Evolutionary conservation across 2,888 invertebrate genomes (phyloP), one percentile per base, ranked within the genome.

Genomic region (Gandaritis pyraliata): DNA sequence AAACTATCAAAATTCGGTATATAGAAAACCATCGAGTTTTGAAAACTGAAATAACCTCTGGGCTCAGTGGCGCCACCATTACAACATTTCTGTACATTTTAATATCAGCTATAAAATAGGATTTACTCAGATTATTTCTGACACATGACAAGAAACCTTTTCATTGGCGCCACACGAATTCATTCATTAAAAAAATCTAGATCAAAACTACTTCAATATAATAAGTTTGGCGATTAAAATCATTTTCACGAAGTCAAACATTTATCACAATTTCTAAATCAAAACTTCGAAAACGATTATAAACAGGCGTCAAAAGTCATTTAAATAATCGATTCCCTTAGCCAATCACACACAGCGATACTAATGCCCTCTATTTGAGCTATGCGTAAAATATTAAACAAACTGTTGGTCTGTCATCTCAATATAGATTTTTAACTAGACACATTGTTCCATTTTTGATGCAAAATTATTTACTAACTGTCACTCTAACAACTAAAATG

Each of bases 391-490:
- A 49, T 43, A n/a, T 49, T 55, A 48, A 11, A 47, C 61, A 43
- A 16, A 45, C 15, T 7, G 33, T 11, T 33, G 11, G 12, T 18
- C 16, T 18, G 18, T 18, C 15, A 23, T 1, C 23, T 0, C n/a
- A 23, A 16, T 13, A 16, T 16, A 7, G 10, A 43, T 43, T 43
- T 16, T 3, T 33, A 48, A 52, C 45, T 60, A 61, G 46, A 65
- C 57, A 61, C 50, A 62, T 62, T 61, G 15, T 48, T 33, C 30
- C 54, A 66, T 62, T 62, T 46, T 61, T 59, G 50, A 59, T 66
- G 52, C 51, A 68, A 65, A 66, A 52, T 46, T 52, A 64, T 62
- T 64, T 45, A 66, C 66, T 69, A 70, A 64, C 70, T 53, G n/a
- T 66, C 54, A 52, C 41, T 52, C 64, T 52, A 64, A 64, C 33